Evolutionary conservation across 1,140 invertebrate genomes (phyloP), one percentile per base, ranked within the genome.

Genomic region (Drosophila funebris): DNA sequence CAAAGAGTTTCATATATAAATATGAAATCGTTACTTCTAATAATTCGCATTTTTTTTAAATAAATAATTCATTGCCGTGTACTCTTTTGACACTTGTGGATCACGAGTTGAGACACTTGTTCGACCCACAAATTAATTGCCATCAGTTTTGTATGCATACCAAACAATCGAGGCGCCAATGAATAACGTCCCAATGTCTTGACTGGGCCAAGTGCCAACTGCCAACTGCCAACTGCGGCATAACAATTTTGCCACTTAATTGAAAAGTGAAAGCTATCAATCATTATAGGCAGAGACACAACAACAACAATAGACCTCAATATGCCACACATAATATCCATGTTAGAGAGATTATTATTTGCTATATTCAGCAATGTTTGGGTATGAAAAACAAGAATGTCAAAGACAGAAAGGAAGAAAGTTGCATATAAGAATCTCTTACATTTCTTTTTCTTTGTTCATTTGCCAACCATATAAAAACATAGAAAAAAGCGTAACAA

Each of bases 231-330:
- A 52, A 54, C 39, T 53, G 52, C 14, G 60, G 67, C 75, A 72
- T 77, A 68, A 56, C 58, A 73, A 73, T 70, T 46, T 70, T 56
- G 61, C 50, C 27, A 48, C 56, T 43, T 46, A 73, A 63, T 75
- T 70, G 48, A 61, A 82, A 84, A 83, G 79, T 84, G 79, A 83
- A 83, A 83, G 79, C 80, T 72, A 77, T 84, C 63, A 76, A 83
- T 83, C 81, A 83, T 31, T 63, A n/a, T n/a, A 54, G 48, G 29
- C 27, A 16, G 33, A 50, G 22, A 16, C 22, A 16, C 24, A 14
- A 39, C 27, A 29, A 20, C 39, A 46, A 29, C 33, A 31, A n/a
- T n/a, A n/a, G n/a, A n/a, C n/a, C n/a, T 31, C 58, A 37, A 46
- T 18, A 31, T 52, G 29, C 27, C 53, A 37, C 52, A 46, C 36